These are phyloP conservation scores for Parnassius apollo DNA, from an alignment of 2,888 invertebrate species.

Conservation along the genomic window DNA sequence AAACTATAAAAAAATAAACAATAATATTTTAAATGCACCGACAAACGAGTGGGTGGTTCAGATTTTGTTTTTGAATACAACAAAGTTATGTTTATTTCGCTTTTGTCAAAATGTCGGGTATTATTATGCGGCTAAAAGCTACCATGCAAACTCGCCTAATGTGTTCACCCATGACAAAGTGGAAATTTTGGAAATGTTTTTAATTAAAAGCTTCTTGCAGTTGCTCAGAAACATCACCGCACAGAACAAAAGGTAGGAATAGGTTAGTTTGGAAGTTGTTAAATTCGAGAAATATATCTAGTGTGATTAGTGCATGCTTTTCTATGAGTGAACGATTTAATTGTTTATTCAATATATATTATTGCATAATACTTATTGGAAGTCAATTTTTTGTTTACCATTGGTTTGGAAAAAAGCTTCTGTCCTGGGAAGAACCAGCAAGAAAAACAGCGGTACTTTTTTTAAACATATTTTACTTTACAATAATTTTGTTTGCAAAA, in stretches of 20 bases:
- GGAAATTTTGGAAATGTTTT: constrained; percentile 18
- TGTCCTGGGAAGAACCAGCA: too few relatives aligned
- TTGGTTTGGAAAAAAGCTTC: too few relatives aligned
- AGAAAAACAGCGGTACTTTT: too few relatives aligned
- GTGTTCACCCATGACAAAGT: constrained; percentile 16
- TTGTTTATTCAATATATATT: too few relatives aligned
- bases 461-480: too few relatives aligned
- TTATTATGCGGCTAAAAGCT: constrained; percentile 16
- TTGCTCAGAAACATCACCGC: constrained; percentile 3
- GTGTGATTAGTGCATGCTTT: not conserved
- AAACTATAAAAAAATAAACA: too few relatives aligned
- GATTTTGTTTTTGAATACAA: constrained; percentile 10
- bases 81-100: constrained; percentile 15
- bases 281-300: constrained; percentile 4
- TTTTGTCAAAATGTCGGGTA: constrained; percentile 1
- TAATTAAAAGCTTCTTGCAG: constrained; percentile 22
- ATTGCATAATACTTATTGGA: too few relatives aligned
- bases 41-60: not conserved
- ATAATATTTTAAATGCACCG: not conserved
- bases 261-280: constrained; percentile 10
- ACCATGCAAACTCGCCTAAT: constrained; percentile 2
- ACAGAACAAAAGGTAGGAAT: constrained; percentile 5
- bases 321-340: too few relatives aligned
- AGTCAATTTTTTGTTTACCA: too few relatives aligned
- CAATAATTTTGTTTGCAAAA: too few relatives aligned